Evolutionary conservation across 1,140 invertebrate genomes (phyloP).

Genomic region (Saxidomus purpurata): DNA sequence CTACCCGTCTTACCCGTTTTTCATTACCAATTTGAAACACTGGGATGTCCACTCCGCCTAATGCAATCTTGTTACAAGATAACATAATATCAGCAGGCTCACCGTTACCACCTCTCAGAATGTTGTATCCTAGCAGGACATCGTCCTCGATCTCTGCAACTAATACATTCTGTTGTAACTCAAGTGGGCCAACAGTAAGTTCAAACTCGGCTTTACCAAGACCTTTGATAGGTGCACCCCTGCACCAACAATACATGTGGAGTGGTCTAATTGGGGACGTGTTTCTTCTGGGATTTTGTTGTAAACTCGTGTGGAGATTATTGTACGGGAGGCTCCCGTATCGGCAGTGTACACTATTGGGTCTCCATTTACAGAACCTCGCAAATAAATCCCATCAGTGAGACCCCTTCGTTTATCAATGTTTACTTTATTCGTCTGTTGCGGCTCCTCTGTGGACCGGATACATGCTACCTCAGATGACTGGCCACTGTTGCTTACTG

Average conservation of each 20-base stretch:
- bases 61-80: neutral
- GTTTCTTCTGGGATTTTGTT: neutral
- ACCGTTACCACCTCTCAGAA: constrained; percentile 17
- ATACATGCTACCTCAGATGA: neutral
- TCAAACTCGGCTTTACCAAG: neutral
- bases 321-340: constrained; percentile 41
- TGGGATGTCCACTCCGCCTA: neutral
- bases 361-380: constrained; percentile 26
- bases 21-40: neutral
- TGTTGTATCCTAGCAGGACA: constrained; percentile 28
- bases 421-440: neutral
- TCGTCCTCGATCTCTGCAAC: constrained; percentile 57
- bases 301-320: constrained; percentile 42
- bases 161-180: neutral
- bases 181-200: neutral
- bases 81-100: constrained; percentile 30
- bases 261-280: neutral
- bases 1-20: neutral
- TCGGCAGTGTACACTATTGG: constrained; percentile 41
- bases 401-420: neutral
- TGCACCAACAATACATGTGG: neutral
- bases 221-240: constrained; percentile 21
- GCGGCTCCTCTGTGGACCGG: neutral
- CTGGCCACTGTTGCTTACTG: neutral
- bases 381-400: constrained; percentile 31